Base-by-base conservation (phyloP, 2,888 invertebrate species). In the Eristalis tenax region DNA sequence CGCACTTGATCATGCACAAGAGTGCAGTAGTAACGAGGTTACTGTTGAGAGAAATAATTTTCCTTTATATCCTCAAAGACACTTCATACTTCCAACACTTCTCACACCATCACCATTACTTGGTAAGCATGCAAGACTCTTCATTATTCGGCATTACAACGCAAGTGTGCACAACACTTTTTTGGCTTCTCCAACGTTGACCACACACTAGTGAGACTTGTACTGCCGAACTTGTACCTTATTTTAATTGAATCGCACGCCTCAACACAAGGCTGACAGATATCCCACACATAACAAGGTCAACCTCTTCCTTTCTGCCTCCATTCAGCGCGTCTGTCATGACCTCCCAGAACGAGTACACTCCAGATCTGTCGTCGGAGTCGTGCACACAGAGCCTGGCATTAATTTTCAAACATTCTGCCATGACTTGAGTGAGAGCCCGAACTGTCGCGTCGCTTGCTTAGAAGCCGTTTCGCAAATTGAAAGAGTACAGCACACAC, bases 151-250 rank as follows among this genome's bases (percentile, higher is more conserved):
- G 1, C 43, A 43, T n/a, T n/a, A 15, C 50, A 8, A 8, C 18
- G 18, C 50, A 50, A 50, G 18, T 18, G n/a, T 50, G 50, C 50
- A 18, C 18, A 50, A 50, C 15, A n/a, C 43, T 2, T 43, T 43
- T 3, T 43, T 15, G 5, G 15, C 43, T n/a, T 43, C 43, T 5
- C 6, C 6, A 8, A 32, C 50, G 18, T 0, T 63, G 18, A n/a
- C 11, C 15, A 22, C 4, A n/a, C 18, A 18, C 18, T 18, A 8
- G 8, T 18, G 2, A 18, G 50, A 1, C 1, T 50, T 1, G 18
- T 18, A 50, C 50, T 43, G 57, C 63, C 61, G 63, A 73, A 63
- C 28, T 40, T 13, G 40, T 65, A 13, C 23, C 40, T 65, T 22
- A 65, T 65, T 50, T 50, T 50, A 50, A 50, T 50, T 50, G 50